Evolutionary conservation across 2,888 invertebrate genomes (phyloP), one percentile per base, ranked within the genome.

Genomic region (Latrodectus hesperus): DNA sequence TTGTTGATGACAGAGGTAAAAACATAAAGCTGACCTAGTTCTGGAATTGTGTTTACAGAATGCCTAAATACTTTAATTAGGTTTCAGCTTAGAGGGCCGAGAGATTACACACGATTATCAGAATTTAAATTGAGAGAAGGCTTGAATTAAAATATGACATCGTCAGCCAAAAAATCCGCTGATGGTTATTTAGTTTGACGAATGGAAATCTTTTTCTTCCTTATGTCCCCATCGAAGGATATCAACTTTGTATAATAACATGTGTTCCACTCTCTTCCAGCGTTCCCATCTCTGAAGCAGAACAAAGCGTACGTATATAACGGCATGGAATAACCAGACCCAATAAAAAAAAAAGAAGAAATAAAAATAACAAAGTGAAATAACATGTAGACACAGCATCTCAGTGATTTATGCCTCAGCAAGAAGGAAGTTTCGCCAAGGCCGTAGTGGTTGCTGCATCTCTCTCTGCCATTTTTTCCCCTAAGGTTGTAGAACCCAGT

Each of bases 341-440:
- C 65, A 64, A 49, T 51, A 51, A 65, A 60, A 60, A 60, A 68
- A 38, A 6, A 38, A 38, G 22, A 26, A 22, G 22, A 26, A 22
- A 22, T 68, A 17, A 68, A 22, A 26, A 68, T 22, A 68, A 68
- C 10, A 60, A 38, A 68, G 26, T 52, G 53, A 49, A 75, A 49
- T 8, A 9, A 11, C 38, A 55, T 60, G 78, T 71, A 78, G 84
- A 84, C 78, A 84, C 71, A 53, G 84, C 86, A 86, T 86, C 75
- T 65, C 86, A 76, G 86, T 86, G 86, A 86, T 86, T 86, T 86
- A 86, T 86, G 86, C 86, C 60, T n/a, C 76, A 60, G 55, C 74
- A 53, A 86, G 76, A 55, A 86, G 81, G 86, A 81, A 86, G 81
- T 80, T 84, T 73, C 81, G 80, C 76, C 86, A 86, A 86, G 86